Percentiles rank a stretch among this genome's conserved stretches.
Evolutionary conservation across 1,140 invertebrate species (phyloP).

Genomic region (Papilio polytes): DNA sequence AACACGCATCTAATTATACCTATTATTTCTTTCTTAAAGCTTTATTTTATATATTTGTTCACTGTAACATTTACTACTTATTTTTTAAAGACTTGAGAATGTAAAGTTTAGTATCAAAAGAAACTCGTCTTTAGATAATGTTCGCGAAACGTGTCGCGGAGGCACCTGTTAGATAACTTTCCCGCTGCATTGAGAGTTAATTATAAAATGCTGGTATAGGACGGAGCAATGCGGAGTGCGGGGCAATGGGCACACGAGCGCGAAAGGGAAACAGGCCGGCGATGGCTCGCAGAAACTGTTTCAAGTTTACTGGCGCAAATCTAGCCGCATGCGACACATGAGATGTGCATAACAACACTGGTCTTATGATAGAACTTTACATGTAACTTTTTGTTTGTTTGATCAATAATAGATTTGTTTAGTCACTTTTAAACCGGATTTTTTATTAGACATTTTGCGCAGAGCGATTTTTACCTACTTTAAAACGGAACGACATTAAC

Average conservation of each 20-base stretch:
- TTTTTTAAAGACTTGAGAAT: neutral
- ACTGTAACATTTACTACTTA: neutral
- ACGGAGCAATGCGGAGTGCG: neutral
- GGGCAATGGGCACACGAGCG: constrained; percentile 25
- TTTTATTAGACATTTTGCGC: too few species aligned
- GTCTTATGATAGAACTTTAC: constrained; percentile 20
- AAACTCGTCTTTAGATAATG: neutral
- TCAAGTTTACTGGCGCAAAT: constrained; percentile 68
- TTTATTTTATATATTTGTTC: neutral
- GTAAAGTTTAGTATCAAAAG: neutral
- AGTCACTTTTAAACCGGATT: too few species aligned
- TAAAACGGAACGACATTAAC: too few species aligned
- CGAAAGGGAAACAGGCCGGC: constrained; percentile 61
- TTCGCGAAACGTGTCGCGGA: neutral
- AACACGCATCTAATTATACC: neutral
- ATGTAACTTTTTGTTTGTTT: neutral
- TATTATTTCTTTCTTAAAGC: neutral
- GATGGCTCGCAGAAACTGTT: constrained; percentile 56
- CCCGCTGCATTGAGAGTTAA: constrained; percentile 35
- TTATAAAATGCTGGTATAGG: neutral
- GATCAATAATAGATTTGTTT: too few species aligned
- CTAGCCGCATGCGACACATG: constrained; percentile 14
- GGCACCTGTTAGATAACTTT: constrained; percentile 42
- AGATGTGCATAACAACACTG: constrained; percentile 31
- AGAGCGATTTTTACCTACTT: too few species aligned